Conservation (phyloP, 2,797 vertebrate species). For the Sitta carolinensis region DNA sequence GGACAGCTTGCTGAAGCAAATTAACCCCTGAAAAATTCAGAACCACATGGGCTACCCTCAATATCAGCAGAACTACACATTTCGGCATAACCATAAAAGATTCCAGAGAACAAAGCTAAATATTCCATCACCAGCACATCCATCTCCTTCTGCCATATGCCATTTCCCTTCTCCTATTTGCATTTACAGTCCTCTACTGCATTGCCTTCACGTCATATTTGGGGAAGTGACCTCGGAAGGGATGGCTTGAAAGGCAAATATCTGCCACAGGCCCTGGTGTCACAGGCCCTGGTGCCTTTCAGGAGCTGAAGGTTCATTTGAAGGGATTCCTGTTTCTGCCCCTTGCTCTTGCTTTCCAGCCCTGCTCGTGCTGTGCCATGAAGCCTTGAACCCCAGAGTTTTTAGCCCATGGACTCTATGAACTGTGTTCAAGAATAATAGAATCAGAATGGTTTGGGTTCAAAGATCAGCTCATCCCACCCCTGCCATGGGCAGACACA, state of each 20-base stretch:
- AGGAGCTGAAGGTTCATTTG: neutral
- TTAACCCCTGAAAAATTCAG: neutral
- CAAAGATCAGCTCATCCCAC: neutral
- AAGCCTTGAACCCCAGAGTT: neutral
- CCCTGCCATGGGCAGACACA: neutral
- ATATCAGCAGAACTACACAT: neutral
- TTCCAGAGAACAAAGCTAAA: neutral
- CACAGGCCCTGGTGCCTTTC: neutral
- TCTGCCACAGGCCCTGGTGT: neutral
- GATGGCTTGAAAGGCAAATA: neutral
- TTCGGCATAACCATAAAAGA: neutral
- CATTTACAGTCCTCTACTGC: neutral
- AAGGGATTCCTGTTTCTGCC: neutral
- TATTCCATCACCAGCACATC: neutral
- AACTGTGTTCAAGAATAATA: neutral
- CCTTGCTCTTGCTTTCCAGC: neutral
- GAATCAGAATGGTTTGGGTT: neutral
- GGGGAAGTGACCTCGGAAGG: neutral
- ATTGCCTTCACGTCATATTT: neutral
- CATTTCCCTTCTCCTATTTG: conserved; percentile 4
- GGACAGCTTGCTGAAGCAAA: neutral
- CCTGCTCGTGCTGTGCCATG: neutral
- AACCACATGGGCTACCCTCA: neutral
- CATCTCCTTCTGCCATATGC: neutral
- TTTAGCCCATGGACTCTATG: neutral